A percentile compares a stretch with the other conserved stretches of the same genome.
These are phyloP conservation scores for Lithophane leautieri DNA, from an alignment of 2,888 invertebrate species.

Conservation along the genomic window DNA sequence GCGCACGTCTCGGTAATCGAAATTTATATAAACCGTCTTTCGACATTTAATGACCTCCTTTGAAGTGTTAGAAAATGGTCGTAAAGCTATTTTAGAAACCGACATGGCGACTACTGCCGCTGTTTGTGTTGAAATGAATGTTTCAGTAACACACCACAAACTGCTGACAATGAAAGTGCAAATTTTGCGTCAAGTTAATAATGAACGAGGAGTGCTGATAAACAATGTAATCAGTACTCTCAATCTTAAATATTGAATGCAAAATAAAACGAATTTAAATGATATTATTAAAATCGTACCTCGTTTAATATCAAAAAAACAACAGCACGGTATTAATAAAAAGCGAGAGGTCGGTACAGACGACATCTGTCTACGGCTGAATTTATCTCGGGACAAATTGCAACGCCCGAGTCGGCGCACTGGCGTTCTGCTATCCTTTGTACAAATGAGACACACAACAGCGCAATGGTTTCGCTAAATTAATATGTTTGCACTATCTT, in stretches of 20 bases:
- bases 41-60: slow-evolving; percentile 86
- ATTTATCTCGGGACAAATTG: slow-evolving; percentile 88
- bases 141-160: slow-evolving; percentile 80
- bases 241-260: background rate
- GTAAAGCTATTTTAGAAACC: slow-evolving; percentile 81
- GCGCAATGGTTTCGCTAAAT: slow-evolving; percentile 82
- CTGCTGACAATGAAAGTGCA: slow-evolving; percentile 68
- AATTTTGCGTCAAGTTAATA: slow-evolving; percentile 48
- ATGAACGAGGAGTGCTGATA: slow-evolving; percentile 8
- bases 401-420: slow-evolving; percentile 74
- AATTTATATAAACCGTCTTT: slow-evolving; percentile 79
- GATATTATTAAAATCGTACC: slow-evolving; percentile 26
- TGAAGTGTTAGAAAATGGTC: slow-evolving; percentile 86
- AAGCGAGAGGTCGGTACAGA: slow-evolving; percentile 79
- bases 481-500: slow-evolving; percentile 79
- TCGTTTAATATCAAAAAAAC: slow-evolving; percentile 53
- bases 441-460: slow-evolving; percentile 85
- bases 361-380: slow-evolving; percentile 86
- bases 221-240: background rate
- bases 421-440: slow-evolving; percentile 75
- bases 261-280: background rate
- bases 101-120: slow-evolving; percentile 72
- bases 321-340: slow-evolving; percentile 65
- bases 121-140: slow-evolving; percentile 73
- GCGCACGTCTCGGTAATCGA: slow-evolving; percentile 75